These are phyloP conservation scores for Phyllostomus hastatus DNA, from an alignment of 2,113 vertebrate species.

Conservation along the genomic window DNA sequence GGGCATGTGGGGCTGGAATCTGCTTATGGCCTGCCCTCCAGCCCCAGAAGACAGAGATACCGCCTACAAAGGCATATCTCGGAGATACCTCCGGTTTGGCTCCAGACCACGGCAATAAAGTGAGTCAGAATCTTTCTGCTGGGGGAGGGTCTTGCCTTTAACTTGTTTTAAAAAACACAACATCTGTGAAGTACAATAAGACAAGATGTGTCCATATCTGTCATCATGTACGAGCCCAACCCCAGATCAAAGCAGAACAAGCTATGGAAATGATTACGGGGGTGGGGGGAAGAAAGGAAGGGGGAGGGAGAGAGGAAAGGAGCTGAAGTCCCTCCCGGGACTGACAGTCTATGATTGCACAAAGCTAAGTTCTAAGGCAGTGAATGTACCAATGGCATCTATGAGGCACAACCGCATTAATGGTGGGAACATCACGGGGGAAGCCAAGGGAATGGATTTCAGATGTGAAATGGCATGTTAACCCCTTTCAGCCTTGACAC, in stretches of 20 bases:
- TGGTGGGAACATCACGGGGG: background rate
- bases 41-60: background rate
- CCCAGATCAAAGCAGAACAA: background rate
- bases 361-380: slow-evolving; percentile 31
- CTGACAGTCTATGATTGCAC: background rate
- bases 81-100: background rate
- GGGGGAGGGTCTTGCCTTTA: background rate
- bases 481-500: background rate
- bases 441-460: background rate
- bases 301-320: no score
- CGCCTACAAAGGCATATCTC: background rate
- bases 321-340: background rate
- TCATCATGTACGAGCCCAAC: background rate
- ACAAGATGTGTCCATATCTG: background rate
- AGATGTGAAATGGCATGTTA: background rate
- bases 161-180: background rate
- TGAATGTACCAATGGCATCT: background rate
- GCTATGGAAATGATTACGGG: background rate
- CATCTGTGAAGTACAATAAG: background rate
- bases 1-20: rapidly evolving
- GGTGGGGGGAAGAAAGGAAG: background rate
- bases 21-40: background rate
- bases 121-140: background rate
- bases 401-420: background rate
- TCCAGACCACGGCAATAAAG: background rate